Conservation (phyloP, 2,888 invertebrate species). For the Cylindroiulus punctatus region DNA sequence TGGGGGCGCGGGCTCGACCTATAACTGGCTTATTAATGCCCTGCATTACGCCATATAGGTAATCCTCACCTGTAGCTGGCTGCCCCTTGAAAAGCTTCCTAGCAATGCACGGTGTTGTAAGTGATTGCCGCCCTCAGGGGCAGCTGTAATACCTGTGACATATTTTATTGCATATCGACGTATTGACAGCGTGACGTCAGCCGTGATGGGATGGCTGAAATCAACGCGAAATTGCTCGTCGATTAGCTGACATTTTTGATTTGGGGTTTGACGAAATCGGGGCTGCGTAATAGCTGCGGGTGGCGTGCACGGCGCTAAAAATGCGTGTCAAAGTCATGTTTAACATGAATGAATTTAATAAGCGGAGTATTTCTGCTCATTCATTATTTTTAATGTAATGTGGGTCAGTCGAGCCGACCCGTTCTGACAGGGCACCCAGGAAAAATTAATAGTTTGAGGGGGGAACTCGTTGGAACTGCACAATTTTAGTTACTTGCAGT, state of each 20-base stretch:
- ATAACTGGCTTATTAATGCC: not conserved
- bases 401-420: not conserved
- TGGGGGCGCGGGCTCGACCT: constrained; percentile 27
- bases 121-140: constrained; percentile 18
- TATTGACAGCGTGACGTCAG: no score
- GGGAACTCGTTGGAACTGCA: not conserved
- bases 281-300: not conserved
- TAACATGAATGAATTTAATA: constrained; percentile 16
- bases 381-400: not conserved
- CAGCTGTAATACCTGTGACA: no score
- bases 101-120: not conserved
- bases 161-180: no score
- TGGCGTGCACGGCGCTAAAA: not conserved
- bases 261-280: not conserved
- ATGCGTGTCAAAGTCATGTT: constrained; percentile 21
- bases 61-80: not conserved
- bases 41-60: not conserved
- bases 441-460: not conserved
- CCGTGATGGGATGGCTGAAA: no score
- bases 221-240: no score
- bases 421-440: not conserved
- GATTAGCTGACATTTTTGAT: not conserved
- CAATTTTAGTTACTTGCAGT: not conserved
- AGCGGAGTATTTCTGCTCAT: not conserved
- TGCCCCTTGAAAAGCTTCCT: not conserved